Base-by-base conservation (phyloP, 2,797 vertebrate species). In the Decapterus maruadsi region DNA sequence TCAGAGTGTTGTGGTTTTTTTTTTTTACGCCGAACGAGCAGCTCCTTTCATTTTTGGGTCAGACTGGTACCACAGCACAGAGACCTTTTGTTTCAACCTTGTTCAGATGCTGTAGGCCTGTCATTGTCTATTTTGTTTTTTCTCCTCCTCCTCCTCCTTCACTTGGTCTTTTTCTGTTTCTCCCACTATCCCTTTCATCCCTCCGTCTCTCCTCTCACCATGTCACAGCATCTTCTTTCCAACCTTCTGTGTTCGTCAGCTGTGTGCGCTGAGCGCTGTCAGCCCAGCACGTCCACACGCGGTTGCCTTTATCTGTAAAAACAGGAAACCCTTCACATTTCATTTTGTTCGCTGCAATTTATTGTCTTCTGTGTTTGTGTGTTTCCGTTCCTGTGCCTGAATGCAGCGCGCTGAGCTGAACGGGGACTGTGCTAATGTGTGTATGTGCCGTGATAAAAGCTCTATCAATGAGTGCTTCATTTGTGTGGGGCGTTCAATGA, bases 61-160 rank as follows among this genome's bases (percentile, higher is more conserved):
- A 77, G 76, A 63, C 82, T 80, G 81, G 85, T 85, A 84, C 81
- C 72, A 82, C 73, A 66, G 78, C 83, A 88, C 83, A 86, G 76
- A 90, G 81, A 70, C 72, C 80, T 84, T 87, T 83, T 89, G 88
- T 93, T 89, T 78, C 48, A 48, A 64, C 75, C 72, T 58, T 75
- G 67, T 78, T 77, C 73, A 46, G 71, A 89, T 17, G 60, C 83
- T 81, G 73, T 68, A 36, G 81, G 68, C 71, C 84, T 88, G 80
- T 85, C 81, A 82, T 81, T 90, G 82, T 86, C 75, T 70, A 8
- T 82, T 80, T 68, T 77, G 43, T 58, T 55, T 58, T 55, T 63
- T 78, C 38, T 67, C 40, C 56, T 36, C 34, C 38, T 67, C 40
- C 56, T 36, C 34, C 34, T 36, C 34, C 42, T 55, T 77, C 56